Percentiles rank a stretch among this genome's conserved stretches.
Conservation (phyloP, 2,113 vertebrate species). For the Xiphias gladius region DNA sequence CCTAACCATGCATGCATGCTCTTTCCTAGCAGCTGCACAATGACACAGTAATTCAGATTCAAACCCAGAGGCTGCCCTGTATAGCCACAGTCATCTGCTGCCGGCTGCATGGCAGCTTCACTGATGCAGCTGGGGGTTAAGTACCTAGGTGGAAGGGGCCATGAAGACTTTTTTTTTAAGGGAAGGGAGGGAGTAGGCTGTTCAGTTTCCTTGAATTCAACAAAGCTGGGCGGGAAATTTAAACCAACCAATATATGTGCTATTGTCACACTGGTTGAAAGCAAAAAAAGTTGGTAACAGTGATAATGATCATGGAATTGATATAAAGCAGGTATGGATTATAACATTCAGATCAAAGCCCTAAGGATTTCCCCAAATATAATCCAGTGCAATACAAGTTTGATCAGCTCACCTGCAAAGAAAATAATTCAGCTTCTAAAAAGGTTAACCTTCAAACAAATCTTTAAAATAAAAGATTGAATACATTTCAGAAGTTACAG, state of each 20-base stretch:
- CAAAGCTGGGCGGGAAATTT: neutral
- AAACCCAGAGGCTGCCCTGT: conserved; percentile 12
- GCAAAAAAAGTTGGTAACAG: neutral
- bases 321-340: neutral
- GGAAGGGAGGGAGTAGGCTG: neutral
- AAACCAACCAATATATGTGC: neutral
- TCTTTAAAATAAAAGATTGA: too few species aligned
- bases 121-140: conserved; percentile 23
- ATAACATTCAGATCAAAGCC: neutral
- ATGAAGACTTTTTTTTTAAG: neutral
- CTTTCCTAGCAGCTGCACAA: neutral
- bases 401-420: neutral
- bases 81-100: conserved; percentile 5
- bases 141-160: conserved; percentile 10
- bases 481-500: neutral
- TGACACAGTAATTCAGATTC: conserved; percentile 27
- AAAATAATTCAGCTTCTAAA: neutral
- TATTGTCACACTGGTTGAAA: neutral
- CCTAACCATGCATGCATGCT: conserved; percentile 11
- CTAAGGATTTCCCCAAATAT: neutral
- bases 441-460: neutral
- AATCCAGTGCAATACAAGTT: neutral
- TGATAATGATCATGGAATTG: neutral
- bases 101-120: conserved; percentile 9
- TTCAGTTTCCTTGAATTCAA: neutral